Evolutionary conservation across 2,113 vertebrate genomes (phyloP).

Genomic region (Gallinago undulata): DNA sequence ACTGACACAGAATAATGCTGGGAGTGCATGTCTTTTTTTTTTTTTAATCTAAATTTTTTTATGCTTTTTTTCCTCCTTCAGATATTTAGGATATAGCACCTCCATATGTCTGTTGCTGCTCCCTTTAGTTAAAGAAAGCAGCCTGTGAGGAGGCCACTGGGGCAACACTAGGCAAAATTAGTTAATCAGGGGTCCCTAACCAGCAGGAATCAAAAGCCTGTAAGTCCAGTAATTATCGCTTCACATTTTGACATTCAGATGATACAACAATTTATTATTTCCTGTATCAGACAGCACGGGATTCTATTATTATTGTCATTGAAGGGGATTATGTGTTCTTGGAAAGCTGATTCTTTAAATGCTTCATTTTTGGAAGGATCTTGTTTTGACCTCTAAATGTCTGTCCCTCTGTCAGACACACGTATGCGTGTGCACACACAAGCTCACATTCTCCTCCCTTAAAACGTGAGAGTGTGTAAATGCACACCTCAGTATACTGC

Average conservation of each 20-base stretch:
- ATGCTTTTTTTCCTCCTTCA: neutral
- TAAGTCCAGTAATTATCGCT: neutral
- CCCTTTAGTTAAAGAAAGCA: neutral
- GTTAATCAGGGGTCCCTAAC: neutral
- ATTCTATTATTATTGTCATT: neutral
- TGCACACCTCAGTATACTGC: neutral
- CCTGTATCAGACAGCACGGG: neutral
- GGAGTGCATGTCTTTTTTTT: neutral
- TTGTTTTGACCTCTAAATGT: neutral
- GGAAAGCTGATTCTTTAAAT: neutral
- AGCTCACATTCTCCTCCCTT: neutral
- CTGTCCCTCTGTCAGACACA: neutral
- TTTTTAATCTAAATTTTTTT: neutral
- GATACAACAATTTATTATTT: neutral
- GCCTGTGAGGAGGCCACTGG: neutral
- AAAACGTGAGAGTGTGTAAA: neutral
- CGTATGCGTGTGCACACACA: rapidly evolving
- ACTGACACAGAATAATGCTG: neutral
- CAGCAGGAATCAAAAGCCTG: neutral
- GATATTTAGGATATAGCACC: neutral
- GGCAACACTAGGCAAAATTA: neutral
- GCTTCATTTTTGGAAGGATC: neutral
- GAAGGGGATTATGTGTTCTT: constrained; percentile 40
- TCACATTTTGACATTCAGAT: constrained; percentile 17
- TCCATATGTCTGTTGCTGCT: neutral